Evolutionary conservation across 2,888 invertebrate species (phyloP).

Genomic region (Patella pellucida): DNA sequence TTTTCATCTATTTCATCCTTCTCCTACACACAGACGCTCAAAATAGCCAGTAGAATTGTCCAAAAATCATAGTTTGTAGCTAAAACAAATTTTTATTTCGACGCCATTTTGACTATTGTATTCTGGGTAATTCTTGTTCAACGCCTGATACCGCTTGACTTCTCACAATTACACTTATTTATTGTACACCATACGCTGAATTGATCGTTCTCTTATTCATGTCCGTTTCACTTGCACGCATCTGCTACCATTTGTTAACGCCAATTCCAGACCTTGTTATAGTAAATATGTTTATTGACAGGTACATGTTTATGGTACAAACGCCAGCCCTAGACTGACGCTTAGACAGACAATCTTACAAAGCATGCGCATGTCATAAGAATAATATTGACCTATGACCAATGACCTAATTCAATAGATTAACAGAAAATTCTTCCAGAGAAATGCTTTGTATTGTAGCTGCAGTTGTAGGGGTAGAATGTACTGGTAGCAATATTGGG

Average conservation of each 20-base stretch:
- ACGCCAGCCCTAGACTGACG: too few species aligned
- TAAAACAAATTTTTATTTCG: neutral
- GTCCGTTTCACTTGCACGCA: neutral
- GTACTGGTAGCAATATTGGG: too few species aligned
- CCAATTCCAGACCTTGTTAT: neutral
- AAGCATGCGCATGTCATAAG: too few species aligned
- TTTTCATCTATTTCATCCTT: neutral
- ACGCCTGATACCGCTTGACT: constrained; percentile 1
- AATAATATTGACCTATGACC: too few species aligned
- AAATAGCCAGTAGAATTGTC: neutral
- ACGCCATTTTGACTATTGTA: neutral
- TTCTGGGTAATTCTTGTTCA: neutral
- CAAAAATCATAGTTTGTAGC: neutral
- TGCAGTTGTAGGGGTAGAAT: too few species aligned
- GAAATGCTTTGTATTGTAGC: too few species aligned
- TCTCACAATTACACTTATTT: neutral
- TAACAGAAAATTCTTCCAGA: too few species aligned
- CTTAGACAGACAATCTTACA: too few species aligned
- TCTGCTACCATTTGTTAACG: constrained; percentile 1
- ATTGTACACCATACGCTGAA: neutral
- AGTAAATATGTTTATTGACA: too few species aligned
- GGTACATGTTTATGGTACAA: too few species aligned
- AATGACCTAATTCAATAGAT: too few species aligned
- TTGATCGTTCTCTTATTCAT: neutral
- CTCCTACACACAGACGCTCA: neutral